Conservation (phyloP, 2,888 invertebrate genomes). For the Orthonevra nobilis region DNA sequence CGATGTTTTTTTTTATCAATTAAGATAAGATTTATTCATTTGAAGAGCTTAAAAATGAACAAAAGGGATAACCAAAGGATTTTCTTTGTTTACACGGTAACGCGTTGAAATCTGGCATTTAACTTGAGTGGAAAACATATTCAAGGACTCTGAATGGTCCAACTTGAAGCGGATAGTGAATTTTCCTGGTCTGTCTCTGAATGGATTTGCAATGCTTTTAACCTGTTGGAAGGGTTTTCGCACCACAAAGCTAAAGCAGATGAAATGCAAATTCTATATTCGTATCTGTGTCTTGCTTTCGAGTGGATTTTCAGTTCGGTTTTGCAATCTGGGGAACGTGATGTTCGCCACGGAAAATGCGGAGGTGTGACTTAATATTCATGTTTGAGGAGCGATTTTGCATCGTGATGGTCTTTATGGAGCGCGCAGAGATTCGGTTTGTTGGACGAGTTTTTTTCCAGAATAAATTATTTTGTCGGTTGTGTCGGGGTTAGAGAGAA, state of each 20-base stretch:
- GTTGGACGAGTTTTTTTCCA: not conserved
- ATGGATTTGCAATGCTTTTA: conserved; percentile 6
- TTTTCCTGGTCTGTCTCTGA: too few species aligned
- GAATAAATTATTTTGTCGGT: conserved; percentile 8
- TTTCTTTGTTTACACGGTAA: not conserved
- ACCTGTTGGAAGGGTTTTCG: conserved; percentile 4
- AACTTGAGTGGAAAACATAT: conserved; percentile 19
- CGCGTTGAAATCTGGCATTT: not conserved
- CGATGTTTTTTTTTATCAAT: not conserved
- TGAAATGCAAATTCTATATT: conserved; percentile 7
- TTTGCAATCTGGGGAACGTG: not conserved
- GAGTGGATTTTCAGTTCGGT: not conserved
- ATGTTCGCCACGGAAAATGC: not conserved
- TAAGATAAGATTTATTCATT: not conserved
- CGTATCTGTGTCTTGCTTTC: not conserved
- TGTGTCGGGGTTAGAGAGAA: too few species aligned
- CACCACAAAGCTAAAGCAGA: not conserved
- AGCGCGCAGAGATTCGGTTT: not conserved
- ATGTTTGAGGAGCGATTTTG: not conserved
- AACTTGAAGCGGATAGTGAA: too few species aligned
- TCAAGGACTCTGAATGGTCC: conserved; percentile 15
- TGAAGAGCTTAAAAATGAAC: too few species aligned
- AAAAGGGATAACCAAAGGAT: not conserved
- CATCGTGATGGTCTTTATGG: not conserved
- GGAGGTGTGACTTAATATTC: too few species aligned